phyloP scores from a whole-genome alignment of 2,113 vertebrate genomes.

The Ceyx margarethae region DNA sequence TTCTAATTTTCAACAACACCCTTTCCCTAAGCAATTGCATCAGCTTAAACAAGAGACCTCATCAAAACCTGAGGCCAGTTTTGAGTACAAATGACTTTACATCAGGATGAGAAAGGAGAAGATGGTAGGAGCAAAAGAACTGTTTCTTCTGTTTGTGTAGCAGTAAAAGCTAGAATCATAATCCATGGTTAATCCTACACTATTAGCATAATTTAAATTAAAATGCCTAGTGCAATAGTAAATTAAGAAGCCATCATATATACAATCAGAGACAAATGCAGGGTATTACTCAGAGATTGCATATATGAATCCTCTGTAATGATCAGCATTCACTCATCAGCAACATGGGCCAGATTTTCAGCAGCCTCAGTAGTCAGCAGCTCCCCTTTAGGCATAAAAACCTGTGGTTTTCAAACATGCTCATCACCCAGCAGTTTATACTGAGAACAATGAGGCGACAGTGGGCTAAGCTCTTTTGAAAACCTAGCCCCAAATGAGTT shows the following conservation, averaged over 20 bases:
- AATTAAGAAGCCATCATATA: slow-evolving; percentile 42
- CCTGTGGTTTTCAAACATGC: neutral
- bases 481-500: slow-evolving; percentile 42
- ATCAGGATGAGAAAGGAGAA: neutral
- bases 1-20: neutral
- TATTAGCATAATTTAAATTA: slow-evolving; percentile 63
- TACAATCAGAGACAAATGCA: neutral
- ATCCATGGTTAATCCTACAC: slow-evolving; percentile 46
- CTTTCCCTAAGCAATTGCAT: neutral
- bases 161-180: slow-evolving; percentile 45
- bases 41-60: slow-evolving; percentile 16
- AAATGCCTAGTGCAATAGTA: slow-evolving; percentile 44
- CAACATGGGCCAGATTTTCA: neutral
- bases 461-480: slow-evolving; percentile 32
- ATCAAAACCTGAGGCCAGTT: slow-evolving; percentile 19
- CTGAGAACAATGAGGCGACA: slow-evolving; percentile 5
- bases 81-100: slow-evolving; percentile 3
- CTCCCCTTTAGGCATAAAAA: slow-evolving; percentile 27
- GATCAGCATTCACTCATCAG: slow-evolving; percentile 35
- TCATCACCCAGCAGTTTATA: slow-evolving; percentile 18
- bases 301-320: slow-evolving; percentile 8
- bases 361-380: neutral
- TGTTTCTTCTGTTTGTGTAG: slow-evolving; percentile 1
- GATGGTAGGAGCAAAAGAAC: neutral
- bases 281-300: slow-evolving; percentile 18